Evolutionary conservation across 2,888 invertebrate species (phyloP).

Genomic region (Cryptops parisi): DNA sequence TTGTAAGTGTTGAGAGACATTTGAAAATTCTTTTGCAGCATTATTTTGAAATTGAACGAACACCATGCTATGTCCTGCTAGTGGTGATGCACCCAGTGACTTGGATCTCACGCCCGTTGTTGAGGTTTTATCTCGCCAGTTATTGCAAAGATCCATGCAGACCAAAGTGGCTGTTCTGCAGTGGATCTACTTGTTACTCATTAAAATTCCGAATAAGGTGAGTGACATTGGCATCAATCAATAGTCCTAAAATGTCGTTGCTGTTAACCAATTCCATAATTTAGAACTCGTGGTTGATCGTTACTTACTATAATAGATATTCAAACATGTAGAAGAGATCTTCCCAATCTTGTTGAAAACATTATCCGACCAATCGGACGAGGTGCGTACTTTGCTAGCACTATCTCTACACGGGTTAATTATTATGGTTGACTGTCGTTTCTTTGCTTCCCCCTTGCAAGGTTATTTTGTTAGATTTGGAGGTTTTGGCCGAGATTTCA

Average conservation of each 20-base stretch:
- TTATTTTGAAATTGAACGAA: no score
- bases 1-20: no score
- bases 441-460: no score
- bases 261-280: no score
- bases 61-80: no score
- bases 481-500: slow-evolving; percentile 64
- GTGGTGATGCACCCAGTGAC: slow-evolving; percentile 40
- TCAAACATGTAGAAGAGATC: slow-evolving; percentile 38
- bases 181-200: slow-evolving; percentile 89
- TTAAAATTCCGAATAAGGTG: slow-evolving; percentile 69
- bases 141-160: slow-evolving; percentile 73
- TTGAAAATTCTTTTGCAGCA: no score
- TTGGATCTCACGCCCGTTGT: slow-evolving; percentile 52
- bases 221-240: slow-evolving; percentile 13
- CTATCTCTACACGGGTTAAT: no score
- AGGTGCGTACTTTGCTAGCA: slow-evolving; percentile 34
- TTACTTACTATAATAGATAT: no score
- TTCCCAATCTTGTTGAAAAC: slow-evolving; percentile 60
- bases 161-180: slow-evolving; percentile 90
- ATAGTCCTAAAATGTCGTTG: no score
- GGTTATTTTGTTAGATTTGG: slow-evolving; percentile 82
- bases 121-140: slow-evolving; percentile 63
- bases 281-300: no score
- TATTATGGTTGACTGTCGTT: no score
- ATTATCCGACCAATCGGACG: slow-evolving; percentile 81